Percentiles rank a stretch among this genome's conserved stretches.
Conservation (phyloP, 1,140 invertebrate genomes). For the Diachasma alloeum region DNA sequence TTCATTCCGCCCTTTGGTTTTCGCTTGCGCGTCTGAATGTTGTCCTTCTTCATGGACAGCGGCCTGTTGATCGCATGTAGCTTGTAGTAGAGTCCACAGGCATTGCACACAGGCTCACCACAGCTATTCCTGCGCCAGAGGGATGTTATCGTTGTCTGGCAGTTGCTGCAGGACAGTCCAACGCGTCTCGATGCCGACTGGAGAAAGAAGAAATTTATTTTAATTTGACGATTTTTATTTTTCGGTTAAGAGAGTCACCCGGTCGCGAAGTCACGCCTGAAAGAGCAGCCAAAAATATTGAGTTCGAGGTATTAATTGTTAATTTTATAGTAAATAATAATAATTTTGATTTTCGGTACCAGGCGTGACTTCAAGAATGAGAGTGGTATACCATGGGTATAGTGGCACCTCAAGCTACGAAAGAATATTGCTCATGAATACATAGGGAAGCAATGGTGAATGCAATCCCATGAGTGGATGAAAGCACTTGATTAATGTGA, state of each 20-base stretch:
- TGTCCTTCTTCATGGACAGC: constrained; percentile 94
- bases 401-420: constrained; percentile 60
- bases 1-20: constrained; percentile 81
- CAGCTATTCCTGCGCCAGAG: constrained; percentile 88
- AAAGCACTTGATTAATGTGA: background rate
- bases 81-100: constrained; percentile 93
- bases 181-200: constrained; percentile 74
- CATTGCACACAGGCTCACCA: constrained; percentile 93
- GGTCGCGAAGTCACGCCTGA: background rate
- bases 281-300: constrained; percentile 2
- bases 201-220: constrained; percentile 30
- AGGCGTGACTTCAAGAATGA: constrained; percentile 46
- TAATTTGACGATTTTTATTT: background rate
- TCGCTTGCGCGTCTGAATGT: constrained; percentile 90
- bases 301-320: background rate
- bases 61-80: constrained; percentile 88
- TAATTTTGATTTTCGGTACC: constrained; percentile 19
- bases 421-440: constrained; percentile 13
- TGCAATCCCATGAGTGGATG: background rate
- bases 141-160: constrained; percentile 84
- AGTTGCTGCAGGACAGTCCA: constrained; percentile 91
- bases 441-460: constrained; percentile 3
- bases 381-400: constrained; percentile 57
- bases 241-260: background rate
- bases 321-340: constrained; percentile 11